phyloP scores from a whole-genome alignment of 92 coral and sea anemone species.

The Palythoa heliodiscus region DNA sequence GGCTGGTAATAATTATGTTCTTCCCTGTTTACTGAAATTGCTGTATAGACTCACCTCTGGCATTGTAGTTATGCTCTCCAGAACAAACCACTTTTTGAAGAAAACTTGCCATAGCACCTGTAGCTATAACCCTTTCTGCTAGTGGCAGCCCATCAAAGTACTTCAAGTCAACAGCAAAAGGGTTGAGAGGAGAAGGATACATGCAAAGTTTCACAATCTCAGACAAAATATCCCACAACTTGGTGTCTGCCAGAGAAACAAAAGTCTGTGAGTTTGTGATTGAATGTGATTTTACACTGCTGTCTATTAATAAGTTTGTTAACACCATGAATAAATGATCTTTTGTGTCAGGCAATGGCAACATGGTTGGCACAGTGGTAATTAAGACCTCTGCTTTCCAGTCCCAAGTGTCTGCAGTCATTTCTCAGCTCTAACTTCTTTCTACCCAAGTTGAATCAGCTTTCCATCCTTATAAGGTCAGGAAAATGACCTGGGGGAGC shows the following conservation, averaged over 20 bases:
- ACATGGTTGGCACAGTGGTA: background rate
- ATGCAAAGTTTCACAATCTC: conserved; percentile 91
- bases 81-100: conserved; percentile 90
- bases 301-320: background rate
- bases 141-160: conserved; percentile 89
- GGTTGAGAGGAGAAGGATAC: conserved; percentile 95
- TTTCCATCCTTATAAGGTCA: no score
- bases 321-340: no score
- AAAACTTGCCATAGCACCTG: conserved; percentile 95
- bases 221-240: conserved; percentile 94
- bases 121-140: conserved; percentile 80
- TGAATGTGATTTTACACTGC: background rate
- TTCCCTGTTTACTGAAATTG: background rate
- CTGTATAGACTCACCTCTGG: conserved; percentile 69
- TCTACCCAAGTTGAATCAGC: no score
- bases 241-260: conserved; percentile 67
- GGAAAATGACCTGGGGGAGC: no score
- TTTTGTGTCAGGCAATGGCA: no score
- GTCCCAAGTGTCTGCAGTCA: no score
- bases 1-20: no score
- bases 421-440: no score
- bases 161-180: conserved; percentile 90
- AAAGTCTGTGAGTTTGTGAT: background rate
- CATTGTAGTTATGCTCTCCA: conserved; percentile 96
- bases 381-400: no score